phyloP scores from a whole-genome alignment of 2,888 invertebrate genomes.

The Calameuta filiformis region DNA sequence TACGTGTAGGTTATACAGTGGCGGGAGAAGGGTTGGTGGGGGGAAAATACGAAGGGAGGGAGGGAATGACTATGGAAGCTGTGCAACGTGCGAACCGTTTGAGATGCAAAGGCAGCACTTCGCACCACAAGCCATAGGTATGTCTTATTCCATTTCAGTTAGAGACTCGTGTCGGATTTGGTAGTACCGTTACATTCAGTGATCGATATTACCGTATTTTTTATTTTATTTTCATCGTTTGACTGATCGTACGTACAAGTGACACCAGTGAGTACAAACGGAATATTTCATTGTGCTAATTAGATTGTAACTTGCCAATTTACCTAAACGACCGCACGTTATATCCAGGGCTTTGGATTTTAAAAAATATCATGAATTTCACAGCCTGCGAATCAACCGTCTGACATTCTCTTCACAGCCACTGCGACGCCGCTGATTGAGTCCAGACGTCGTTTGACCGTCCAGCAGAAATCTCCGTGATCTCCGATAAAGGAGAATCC shows the following conservation, averaged over 20 bases:
- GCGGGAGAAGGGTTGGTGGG: conserved; percentile 18
- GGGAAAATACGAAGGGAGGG: conserved; percentile 23
- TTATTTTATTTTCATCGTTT: background rate
- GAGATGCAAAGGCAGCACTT: conserved; percentile 7
- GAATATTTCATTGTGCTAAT: background rate
- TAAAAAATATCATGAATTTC: background rate
- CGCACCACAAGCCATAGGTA: background rate
- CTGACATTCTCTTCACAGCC: background rate
- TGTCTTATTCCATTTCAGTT: background rate
- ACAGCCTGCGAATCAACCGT: background rate
- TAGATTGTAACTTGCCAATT: background rate
- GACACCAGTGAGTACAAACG: background rate
- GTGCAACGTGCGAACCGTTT: conserved; percentile 14
- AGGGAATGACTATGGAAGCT: conserved; percentile 20
- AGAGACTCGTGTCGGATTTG: background rate
- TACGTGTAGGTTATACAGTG: background rate
- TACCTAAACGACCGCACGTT: background rate
- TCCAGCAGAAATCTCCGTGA: background rate
- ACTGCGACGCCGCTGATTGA: background rate
- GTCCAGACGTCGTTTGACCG: background rate
- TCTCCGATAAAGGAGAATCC: background rate
- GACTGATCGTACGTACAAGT: background rate
- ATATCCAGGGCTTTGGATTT: background rate
- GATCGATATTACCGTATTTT: background rate
- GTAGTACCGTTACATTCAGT: background rate